Evolutionary conservation across 1,140 invertebrate genomes (phyloP).

Genomic region (Nasonia giraulti): DNA sequence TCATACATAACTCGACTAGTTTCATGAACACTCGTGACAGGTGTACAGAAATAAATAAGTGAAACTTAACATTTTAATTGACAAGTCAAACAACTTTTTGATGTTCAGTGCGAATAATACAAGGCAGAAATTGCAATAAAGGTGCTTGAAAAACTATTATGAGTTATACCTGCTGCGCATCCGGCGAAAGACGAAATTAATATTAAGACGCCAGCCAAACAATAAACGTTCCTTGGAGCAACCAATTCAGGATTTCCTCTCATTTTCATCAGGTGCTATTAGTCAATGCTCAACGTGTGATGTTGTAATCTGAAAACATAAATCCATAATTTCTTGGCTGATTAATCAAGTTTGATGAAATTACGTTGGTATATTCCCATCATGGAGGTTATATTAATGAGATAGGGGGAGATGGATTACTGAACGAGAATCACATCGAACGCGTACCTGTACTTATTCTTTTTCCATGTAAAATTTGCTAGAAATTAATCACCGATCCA

Average conservation of each 20-base stretch:
- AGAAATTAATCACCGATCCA: background rate
- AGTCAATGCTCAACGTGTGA: background rate
- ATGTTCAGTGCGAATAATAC: no score
- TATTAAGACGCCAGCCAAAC: conserved; percentile 16
- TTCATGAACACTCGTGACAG: no score
- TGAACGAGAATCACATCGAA: background rate
- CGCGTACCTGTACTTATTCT: no score
- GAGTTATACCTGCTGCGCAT: conserved; percentile 41
- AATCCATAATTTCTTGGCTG: background rate
- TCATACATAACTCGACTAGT: no score
- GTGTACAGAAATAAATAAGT: no score
- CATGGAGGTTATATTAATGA: background rate
- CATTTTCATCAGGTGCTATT: conserved; percentile 17
- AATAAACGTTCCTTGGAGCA: conserved; percentile 18
- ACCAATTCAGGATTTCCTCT: conserved; percentile 18
- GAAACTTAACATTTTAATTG: no score
- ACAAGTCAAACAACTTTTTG: no score
- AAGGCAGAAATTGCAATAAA: background rate
- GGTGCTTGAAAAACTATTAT: conserved; percentile 25
- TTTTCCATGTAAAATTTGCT: background rate
- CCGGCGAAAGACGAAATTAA: conserved; percentile 27
- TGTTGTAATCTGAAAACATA: conserved; percentile 6
- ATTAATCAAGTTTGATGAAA: conserved; percentile 8
- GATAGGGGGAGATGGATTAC: background rate
- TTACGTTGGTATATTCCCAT: background rate